Evolutionary conservation across 2,113 vertebrate genomes (phyloP), one percentile per base, ranked within the genome.

Genomic region (Perca schrenkii): DNA sequence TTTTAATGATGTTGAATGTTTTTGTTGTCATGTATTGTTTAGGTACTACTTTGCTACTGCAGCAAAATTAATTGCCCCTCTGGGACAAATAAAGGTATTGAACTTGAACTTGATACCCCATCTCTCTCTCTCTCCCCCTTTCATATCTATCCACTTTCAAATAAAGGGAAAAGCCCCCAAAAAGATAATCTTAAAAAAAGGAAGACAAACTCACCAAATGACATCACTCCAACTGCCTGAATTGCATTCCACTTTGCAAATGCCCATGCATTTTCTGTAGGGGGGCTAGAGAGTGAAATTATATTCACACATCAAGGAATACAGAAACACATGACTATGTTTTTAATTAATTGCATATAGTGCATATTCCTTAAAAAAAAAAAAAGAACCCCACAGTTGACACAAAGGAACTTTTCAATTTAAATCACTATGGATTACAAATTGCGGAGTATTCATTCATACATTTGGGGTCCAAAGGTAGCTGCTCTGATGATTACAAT

Each of bases 221-320:
- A 98, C 97, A 99, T 99, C 19, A 99, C 96, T 25, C 97, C 97
- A 60, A 98, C 52, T 0, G 98, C 98, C 92, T 98, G 97, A 69
- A 98, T 84, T 56, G 96, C 96, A 84, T 96, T 98, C 93, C 96
- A 91, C 78, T 96, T 96, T 88, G 97, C 97, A 96, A 99, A 98
- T 50, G 90, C 87, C 98, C 97, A 99, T 1, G 97, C 96, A 72
- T 96, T 92, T 80, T 97, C 95, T 88, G 97, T 96, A 43, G 96
- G 95, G 31, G 93, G 92, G 89, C 97, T 98, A 84, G 61, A 86
- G 60, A 81, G 46, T 28, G 46, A 87, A 1, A 47, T 46, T 65
- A 77, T 17, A 47, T 68, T 73, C 19, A 86, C 25, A 74, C 22
- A 74, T 56, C 11, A 72, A 52, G 13, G 2, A 64, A 76, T 25